Evolutionary conservation across 2,797 vertebrate species (phyloP).

Genomic region (Furcifer pardalis): DNA sequence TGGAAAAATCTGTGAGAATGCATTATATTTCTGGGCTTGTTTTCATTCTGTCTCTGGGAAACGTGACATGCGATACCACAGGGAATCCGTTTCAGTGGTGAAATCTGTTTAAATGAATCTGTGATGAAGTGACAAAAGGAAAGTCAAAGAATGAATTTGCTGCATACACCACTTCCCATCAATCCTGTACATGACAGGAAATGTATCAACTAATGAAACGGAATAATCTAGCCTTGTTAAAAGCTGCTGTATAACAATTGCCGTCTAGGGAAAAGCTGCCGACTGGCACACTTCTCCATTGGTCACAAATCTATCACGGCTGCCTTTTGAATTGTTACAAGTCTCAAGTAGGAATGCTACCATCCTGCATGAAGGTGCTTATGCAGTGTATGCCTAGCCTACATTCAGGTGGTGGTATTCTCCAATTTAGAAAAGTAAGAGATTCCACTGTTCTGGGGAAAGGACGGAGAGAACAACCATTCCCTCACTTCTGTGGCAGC

Average conservation of each 20-base stretch:
- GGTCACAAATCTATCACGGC: slow-evolving; percentile 4
- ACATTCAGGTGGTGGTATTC: not conserved
- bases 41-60: slow-evolving; percentile 60
- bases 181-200: slow-evolving; percentile 49
- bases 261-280: slow-evolving; percentile 20
- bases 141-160: slow-evolving; percentile 57
- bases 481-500: not conserved
- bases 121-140: slow-evolving; percentile 52
- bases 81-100: slow-evolving; percentile 36
- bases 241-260: slow-evolving; percentile 19
- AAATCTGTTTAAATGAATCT: slow-evolving; percentile 45
- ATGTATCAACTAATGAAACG: slow-evolving; percentile 64
- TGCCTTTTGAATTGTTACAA: slow-evolving; percentile 49
- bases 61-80: slow-evolving; percentile 51
- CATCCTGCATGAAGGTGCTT: not conserved
- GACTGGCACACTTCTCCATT: slow-evolving; percentile 11
- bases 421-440: not conserved
- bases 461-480: no score
- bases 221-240: slow-evolving; percentile 57
- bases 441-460: not conserved
- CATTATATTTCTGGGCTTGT: slow-evolving; percentile 44
- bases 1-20: slow-evolving; percentile 48
- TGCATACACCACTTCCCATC: slow-evolving; percentile 38
- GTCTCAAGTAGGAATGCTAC: slow-evolving; percentile 20
- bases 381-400: not conserved